These are phyloP conservation scores for Athalia cordata DNA, from an alignment of 2,888 invertebrate genomes.

Conservation along the genomic window DNA sequence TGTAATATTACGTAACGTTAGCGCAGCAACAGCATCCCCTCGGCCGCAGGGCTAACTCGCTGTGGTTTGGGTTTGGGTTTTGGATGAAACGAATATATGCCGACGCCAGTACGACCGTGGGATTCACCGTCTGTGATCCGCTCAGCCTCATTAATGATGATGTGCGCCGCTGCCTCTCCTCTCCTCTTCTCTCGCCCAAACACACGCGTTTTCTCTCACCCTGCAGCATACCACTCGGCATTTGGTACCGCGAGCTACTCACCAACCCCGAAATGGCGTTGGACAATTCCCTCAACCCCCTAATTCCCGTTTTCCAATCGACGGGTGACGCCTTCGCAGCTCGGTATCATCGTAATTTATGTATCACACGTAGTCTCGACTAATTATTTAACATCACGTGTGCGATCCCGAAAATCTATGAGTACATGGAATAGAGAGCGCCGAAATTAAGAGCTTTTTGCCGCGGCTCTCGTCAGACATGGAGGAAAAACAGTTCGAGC, in stretches of 20 bases:
- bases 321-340: constrained; percentile 16
- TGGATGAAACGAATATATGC: constrained; percentile 63
- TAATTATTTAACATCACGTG: constrained; percentile 40
- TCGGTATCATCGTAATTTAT: constrained; percentile 32
- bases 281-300: constrained; percentile 5
- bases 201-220: constrained; percentile 43
- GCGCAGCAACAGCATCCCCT: constrained; percentile 23
- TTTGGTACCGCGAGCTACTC: constrained; percentile 13
- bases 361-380: constrained; percentile 25
- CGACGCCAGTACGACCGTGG: constrained; percentile 69
- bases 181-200: constrained; percentile 70
- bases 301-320: no score
- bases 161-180: constrained; percentile 86
- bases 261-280: neutral
- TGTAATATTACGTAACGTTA: constrained; percentile 4
- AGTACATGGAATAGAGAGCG: neutral
- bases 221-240: constrained; percentile 18
- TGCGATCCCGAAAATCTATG: neutral
- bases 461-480: constrained; percentile 1
- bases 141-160: constrained; percentile 86
- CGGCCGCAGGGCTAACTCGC: constrained; percentile 11
- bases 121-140: constrained; percentile 69
- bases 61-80: constrained; percentile 33
- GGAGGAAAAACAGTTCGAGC: no score
- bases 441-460: neutral